phyloP scores from a whole-genome alignment of 2,113 vertebrate species.

The Erpornis zantholeuca region DNA sequence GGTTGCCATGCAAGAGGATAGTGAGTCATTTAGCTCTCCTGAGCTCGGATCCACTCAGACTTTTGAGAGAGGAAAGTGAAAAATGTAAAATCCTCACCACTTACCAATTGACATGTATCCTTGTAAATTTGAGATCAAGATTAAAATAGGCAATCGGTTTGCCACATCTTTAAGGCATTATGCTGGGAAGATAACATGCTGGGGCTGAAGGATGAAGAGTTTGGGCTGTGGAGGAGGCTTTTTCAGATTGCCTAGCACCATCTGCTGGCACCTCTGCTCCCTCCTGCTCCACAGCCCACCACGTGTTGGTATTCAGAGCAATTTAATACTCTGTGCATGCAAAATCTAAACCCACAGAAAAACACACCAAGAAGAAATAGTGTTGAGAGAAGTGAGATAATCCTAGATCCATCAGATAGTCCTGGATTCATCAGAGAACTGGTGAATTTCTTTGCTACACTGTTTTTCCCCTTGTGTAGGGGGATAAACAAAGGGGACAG shows the following conservation, averaged over 20 bases:
- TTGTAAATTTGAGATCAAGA: not conserved
- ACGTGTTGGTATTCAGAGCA: not conserved
- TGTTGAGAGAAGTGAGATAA: not conserved
- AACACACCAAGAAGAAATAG: not conserved
- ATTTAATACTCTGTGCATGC: rapidly evolving
- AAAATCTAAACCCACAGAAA: not conserved
- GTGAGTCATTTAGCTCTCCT: not conserved
- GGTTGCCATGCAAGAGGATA: not conserved
- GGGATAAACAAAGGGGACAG: not conserved
- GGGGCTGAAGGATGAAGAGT: not conserved
- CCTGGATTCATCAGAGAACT: not conserved
- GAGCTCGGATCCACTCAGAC: not conserved
- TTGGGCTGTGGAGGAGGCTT: not conserved
- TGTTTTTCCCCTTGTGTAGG: not conserved
- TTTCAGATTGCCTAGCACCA: not conserved
- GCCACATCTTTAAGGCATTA: not conserved
- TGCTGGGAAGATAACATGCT: not conserved
- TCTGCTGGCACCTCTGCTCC: not conserved
- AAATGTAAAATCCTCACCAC: not conserved
- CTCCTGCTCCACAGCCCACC: not conserved
- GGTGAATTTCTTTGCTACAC: not conserved
- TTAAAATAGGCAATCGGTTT: not conserved
- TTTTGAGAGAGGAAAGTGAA: not conserved
- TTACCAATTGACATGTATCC: not conserved
- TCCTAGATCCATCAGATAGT: not conserved